phyloP scores from a whole-genome alignment of 2,888 invertebrate genomes.

The Drosophila limbata region DNA sequence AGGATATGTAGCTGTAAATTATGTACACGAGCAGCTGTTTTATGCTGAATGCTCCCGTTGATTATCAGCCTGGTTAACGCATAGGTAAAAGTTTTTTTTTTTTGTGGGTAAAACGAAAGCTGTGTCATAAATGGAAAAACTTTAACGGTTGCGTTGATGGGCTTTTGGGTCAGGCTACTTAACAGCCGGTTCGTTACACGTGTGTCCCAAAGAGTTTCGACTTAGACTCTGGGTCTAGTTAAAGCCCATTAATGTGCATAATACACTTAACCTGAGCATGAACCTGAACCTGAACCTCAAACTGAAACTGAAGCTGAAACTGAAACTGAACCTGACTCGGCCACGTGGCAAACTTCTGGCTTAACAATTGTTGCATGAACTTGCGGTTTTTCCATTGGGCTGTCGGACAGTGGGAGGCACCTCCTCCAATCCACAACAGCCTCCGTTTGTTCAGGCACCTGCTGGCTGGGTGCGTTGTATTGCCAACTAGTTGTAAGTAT shows the following conservation, averaged over 20 bases:
- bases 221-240: slow-evolving; percentile 22
- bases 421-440: neutral
- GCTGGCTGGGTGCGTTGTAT: slow-evolving; percentile 21
- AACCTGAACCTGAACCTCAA: slow-evolving; percentile 33
- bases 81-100: slow-evolving; percentile 41
- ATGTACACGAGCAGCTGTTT: slow-evolving; percentile 26
- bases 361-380: slow-evolving; percentile 76
- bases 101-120: slow-evolving; percentile 39
- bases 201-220: slow-evolving; percentile 57
- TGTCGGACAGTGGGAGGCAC: neutral
- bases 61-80: slow-evolving; percentile 51
- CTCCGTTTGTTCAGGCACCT: slow-evolving; percentile 6
- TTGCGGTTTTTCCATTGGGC: slow-evolving; percentile 56
- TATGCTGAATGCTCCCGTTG: slow-evolving; percentile 37
- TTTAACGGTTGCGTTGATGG: slow-evolving; percentile 42
- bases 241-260: slow-evolving; percentile 65
- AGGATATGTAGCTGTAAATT: slow-evolving; percentile 16
- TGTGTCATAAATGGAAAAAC: slow-evolving; percentile 56
- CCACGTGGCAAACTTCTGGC: slow-evolving; percentile 70
- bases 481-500: slow-evolving; percentile 42
- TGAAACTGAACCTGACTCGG: slow-evolving; percentile 38
- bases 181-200: slow-evolving; percentile 65
- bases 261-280: slow-evolving; percentile 62
- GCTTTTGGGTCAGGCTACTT: slow-evolving; percentile 49
- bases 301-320: slow-evolving; percentile 30